These are phyloP conservation scores for Eupithecia abbreviata DNA, from an alignment of 2,888 invertebrate genomes.

Conservation along the genomic window DNA sequence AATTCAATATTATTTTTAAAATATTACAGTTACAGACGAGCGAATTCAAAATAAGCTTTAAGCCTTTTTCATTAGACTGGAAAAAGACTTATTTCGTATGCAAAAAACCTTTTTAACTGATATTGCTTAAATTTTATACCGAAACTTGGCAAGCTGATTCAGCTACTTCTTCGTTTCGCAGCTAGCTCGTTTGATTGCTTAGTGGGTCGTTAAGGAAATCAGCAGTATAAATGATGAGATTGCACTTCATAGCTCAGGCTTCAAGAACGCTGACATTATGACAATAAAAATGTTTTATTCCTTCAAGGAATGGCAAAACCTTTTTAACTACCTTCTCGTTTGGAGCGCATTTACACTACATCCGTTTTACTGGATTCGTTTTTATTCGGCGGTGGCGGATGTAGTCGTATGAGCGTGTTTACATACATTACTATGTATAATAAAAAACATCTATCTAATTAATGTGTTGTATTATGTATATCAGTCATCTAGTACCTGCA, in stretches of 20 bases:
- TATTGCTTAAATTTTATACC: background rate
- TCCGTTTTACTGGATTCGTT: too few relatives aligned
- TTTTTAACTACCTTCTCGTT: background rate
- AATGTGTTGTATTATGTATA: too few relatives aligned
- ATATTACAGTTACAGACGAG: background rate
- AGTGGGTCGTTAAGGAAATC: slow-evolving; percentile 12
- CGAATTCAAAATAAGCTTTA: background rate
- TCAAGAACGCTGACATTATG: slow-evolving; percentile 5
- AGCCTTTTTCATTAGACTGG: background rate
- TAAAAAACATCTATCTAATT: too few relatives aligned
- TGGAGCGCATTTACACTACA: too few relatives aligned
- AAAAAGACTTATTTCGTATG: background rate
- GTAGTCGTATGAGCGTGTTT: too few relatives aligned
- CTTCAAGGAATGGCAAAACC: background rate
- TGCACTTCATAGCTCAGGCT: slow-evolving; percentile 9
- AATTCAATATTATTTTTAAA: background rate
- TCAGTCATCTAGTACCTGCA: too few relatives aligned
- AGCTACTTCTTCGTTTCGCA: background rate
- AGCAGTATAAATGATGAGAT: slow-evolving; percentile 3
- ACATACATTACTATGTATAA: too few relatives aligned
- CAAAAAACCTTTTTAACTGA: background rate
- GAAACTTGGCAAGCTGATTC: background rate
- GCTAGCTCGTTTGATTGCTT: slow-evolving; percentile 10
- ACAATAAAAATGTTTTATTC: background rate
- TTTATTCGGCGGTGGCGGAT: too few relatives aligned